Base-by-base conservation (phyloP, 2,113 vertebrate species). In the Cololabis saira region DNA sequence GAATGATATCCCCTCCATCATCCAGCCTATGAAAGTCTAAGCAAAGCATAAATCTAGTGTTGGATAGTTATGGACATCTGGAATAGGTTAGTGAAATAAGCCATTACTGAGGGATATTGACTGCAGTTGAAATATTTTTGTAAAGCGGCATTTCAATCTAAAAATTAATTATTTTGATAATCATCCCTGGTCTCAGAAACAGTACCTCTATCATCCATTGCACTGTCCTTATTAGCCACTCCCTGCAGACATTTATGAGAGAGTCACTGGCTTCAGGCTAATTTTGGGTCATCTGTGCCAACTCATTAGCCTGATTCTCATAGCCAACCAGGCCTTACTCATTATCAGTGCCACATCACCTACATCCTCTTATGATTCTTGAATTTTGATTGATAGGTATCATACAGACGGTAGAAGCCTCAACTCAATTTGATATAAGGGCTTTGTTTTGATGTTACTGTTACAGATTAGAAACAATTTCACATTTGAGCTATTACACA, bases 261-360 rank as follows among this genome's bases (percentile, higher is more conserved):
- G 22, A 65, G 56, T 2, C 22, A 27, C 41, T 3, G 22, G 57
- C 78, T 79, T 66, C 59, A 42, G 69, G 70, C 71, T 80, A 72
- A 82, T 63, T 82, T 71, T 82, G 74, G 67, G 51, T 47, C n/a
- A n/a, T 57, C 54, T 67, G 54, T 4, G 15, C 41, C 67, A 78
- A 60, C 77, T 82, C 73, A 82, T 82, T 88, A 85, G 54, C 76
- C 82, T 76, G 59, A 78, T 85, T 90, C 71, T 68, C 30, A 60
- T 37, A 45, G 19, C 51, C 8, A 45, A 16, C 52, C 52, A 33
- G 30, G 50, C 43, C 41, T 56, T 49, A 42, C 75, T 83, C 68
- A 72, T 66, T 77, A 65, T 65, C 61, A 70, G 8, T 18, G 56
- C 67, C 67, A 66, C 77, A 56, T 74, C 56, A 60, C 11, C 52